A percentile compares a stretch with the other conserved stretches of the same genome.
phyloP scores from a whole-genome alignment of 2,888 invertebrate species.

The Agonopterix subpropinquella region DNA sequence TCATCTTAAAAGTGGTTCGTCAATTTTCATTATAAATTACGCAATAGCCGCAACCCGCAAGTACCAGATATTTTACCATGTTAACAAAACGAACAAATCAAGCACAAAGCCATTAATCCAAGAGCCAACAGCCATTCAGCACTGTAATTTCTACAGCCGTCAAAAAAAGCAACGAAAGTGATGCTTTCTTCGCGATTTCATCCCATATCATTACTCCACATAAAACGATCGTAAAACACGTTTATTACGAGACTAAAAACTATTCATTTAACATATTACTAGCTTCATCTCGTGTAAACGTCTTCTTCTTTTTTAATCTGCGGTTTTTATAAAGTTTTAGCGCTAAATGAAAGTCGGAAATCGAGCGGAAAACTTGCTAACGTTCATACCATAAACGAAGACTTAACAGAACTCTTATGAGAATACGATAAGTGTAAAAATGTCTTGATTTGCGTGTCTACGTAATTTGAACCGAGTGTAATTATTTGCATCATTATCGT shows the following conservation, averaged over 20 bases:
- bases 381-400: not conserved
- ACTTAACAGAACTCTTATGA: too few relatives aligned
- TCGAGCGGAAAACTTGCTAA: slow-evolving; percentile 30
- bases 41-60: too few relatives aligned
- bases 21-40: too few relatives aligned
- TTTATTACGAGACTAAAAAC: slow-evolving; percentile 1
- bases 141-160: not conserved
- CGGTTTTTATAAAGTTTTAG: slow-evolving; percentile 26
- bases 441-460: too few relatives aligned
- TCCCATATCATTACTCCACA: not conserved
- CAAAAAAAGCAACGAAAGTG: not conserved
- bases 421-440: too few relatives aligned
- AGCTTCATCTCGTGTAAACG: slow-evolving; percentile 11
- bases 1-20: too few relatives aligned
- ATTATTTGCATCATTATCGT: too few relatives aligned
- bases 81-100: too few relatives aligned
- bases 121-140: too few relatives aligned
- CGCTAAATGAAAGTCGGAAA: slow-evolving; percentile 54
- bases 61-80: too few relatives aligned
- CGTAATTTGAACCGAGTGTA: too few relatives aligned
- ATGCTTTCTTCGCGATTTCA: not conserved
- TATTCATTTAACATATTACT: not conserved
- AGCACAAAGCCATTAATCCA: too few relatives aligned
- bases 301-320: not conserved
- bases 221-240: slow-evolving; percentile 1